phyloP scores from a whole-genome alignment of 1,140 invertebrate genomes.

The Thaumetopoea pityocampa region DNA sequence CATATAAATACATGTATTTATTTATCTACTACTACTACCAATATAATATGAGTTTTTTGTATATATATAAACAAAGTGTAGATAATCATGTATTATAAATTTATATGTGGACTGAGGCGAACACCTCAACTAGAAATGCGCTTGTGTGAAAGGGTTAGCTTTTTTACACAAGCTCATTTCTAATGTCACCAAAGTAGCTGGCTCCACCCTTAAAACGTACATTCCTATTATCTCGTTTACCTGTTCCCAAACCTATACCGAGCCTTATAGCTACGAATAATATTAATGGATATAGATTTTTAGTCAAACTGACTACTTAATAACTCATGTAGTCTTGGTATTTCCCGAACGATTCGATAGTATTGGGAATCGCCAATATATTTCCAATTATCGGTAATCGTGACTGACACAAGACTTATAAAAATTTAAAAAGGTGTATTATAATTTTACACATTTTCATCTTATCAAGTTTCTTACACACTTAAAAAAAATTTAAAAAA shows the following conservation, averaged over 20 bases:
- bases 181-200: constrained; percentile 7
- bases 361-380: constrained; percentile 74
- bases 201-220: constrained; percentile 24
- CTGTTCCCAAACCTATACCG: constrained; percentile 43
- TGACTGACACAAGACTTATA: too few species aligned
- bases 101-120: too few species aligned
- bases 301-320: constrained; percentile 57
- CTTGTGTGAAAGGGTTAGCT: constrained; percentile 2
- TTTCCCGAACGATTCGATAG: constrained; percentile 75
- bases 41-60: too few species aligned
- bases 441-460: too few species aligned
- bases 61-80: too few species aligned
- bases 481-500: too few species aligned
- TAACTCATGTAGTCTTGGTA: constrained; percentile 65
- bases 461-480: too few species aligned
- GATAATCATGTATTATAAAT: too few species aligned
- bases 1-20: too few species aligned
- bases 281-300: constrained; percentile 74
- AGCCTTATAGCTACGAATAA: constrained; percentile 45
- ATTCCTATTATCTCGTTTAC: constrained; percentile 27
- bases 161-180: constrained; percentile 22
- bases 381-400: constrained; percentile 58
- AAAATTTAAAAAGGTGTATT: too few species aligned
- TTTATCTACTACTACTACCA: too few species aligned
- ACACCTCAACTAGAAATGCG: too few species aligned